These are phyloP conservation scores for Tryphoninae sp. DNA, from an alignment of 2,888 invertebrate genomes.

Conservation along the genomic window DNA sequence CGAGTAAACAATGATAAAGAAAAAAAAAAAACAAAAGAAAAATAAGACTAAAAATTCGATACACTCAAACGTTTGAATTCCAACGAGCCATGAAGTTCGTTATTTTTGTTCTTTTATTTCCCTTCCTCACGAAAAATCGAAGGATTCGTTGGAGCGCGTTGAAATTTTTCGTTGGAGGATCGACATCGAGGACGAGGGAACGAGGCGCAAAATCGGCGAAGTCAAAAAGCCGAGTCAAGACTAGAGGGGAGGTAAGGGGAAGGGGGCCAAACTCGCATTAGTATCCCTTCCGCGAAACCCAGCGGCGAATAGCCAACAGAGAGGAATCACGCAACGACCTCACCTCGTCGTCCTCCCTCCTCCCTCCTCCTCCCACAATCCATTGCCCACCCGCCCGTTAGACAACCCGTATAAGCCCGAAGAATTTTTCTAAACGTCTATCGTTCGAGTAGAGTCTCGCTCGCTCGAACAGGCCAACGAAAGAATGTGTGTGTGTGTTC, in stretches of 20 bases:
- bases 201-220: constrained; percentile 38
- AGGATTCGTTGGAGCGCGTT: constrained; percentile 38
- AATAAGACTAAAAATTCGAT: constrained; percentile 33
- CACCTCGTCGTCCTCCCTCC: constrained; percentile 53
- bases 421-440: constrained; percentile 23
- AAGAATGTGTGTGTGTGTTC: constrained; percentile 1
- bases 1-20: constrained; percentile 34
- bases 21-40: not conserved
- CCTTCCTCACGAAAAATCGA: not conserved
- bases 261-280: constrained; percentile 66
- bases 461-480: not conserved
- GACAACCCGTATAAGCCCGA: constrained; percentile 5
- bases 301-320: constrained; percentile 10
- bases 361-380: constrained; percentile 50
- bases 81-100: too few species aligned
- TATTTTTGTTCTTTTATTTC: not conserved
- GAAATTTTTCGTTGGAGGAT: not conserved
- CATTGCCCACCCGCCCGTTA: not conserved
- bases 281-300: constrained; percentile 73
- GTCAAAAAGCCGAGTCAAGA: constrained; percentile 57
- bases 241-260: not conserved
- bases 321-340: constrained; percentile 36
- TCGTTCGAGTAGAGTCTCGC: not conserved
- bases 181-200: constrained; percentile 15
- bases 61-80: too few species aligned